Percentiles rank a stretch among this genome's conserved stretches.
Conservation (phyloP, 2,797 vertebrate genomes). For the Poeciliopsis infans region DNA sequence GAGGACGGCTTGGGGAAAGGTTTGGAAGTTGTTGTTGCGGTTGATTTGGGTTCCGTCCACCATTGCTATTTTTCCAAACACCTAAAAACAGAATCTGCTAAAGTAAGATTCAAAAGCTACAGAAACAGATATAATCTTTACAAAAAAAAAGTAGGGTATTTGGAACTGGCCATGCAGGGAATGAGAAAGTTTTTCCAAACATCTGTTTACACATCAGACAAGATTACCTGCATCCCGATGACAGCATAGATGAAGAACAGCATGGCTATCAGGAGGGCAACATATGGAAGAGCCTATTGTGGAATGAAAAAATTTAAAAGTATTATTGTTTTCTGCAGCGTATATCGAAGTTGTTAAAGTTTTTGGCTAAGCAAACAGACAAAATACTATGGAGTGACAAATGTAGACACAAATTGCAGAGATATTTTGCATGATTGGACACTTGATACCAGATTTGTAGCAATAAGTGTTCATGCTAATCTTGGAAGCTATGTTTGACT, state of each 20-base stretch:
- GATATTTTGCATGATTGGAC: not conserved
- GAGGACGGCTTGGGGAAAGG: slow-evolving; percentile 94
- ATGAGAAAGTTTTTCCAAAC: not conserved
- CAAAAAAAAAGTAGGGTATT: not conserved
- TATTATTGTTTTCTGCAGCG: not conserved
- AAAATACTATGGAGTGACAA: too few relatives aligned
- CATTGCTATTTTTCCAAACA: slow-evolving; percentile 99
- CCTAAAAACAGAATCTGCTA: slow-evolving; percentile 73
- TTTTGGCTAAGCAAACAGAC: not conserved
- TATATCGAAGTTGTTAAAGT: not conserved
- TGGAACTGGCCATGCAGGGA: not conserved
- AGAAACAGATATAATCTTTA: not conserved
- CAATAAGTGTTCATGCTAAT: not conserved
- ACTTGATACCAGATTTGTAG: not conserved
- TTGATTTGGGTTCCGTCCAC: slow-evolving; percentile 96
- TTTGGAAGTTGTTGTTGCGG: slow-evolving; percentile 99
- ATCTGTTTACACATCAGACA: not conserved
- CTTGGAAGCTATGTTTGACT: not conserved
- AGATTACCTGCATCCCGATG: slow-evolving; percentile 96
- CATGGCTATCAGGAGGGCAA: slow-evolving; percentile 98
- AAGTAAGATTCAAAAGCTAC: not conserved
- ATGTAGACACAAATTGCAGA: not conserved
- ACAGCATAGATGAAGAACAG: slow-evolving; percentile 99
- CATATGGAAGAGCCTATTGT: slow-evolving; percentile 93
- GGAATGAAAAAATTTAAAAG: not conserved